Evolutionary conservation across 2,888 invertebrate genomes (phyloP), one percentile per base, ranked within the genome.

Genomic region (Calameuta filiformis): DNA sequence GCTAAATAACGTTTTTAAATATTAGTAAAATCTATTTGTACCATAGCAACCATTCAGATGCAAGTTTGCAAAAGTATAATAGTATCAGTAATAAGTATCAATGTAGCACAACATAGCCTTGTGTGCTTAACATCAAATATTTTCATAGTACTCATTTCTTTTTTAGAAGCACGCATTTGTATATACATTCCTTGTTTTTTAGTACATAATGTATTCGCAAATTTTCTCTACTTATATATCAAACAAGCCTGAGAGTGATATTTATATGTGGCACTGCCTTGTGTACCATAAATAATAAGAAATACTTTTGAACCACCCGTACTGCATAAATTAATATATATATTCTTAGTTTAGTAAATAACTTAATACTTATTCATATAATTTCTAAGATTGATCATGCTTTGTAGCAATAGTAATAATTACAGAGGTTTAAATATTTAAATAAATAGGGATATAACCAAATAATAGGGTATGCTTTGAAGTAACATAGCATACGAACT

Each of bases 341-440:
- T 9, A 56, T 56, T 56, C 23, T 56, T 23, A 23, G 23, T 56
- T 56, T 56, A 6, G 23, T 56, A 56, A 71, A 71, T 71, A 71
- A 71, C 71, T 71, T 71, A 71, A 71, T 71, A 71, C 71, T 71
- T 71, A 34, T 71, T 71, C 9, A 71, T 33, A 71, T 71, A 71
- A 11, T 71, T 71, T 3, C 71, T 33, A 30, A 71, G 30, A 12
- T 71, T 56, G 40, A 56, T 56, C 23, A 56, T 56, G 56, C 23
- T 56, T 56, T 56, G 56, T 23, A 56, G 56, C 56, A 71, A 4
- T 31, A 34, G 31, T 12, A 71, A 71, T 15, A 69, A 69, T 33
- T 31, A 69, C 12, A 71, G 71, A 31, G 12, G 12, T 12, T 71
- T 71, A 71, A 71, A 71, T 71, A 71, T 71, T 71, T 9, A 31